phyloP scores from a whole-genome alignment of 2,888 invertebrate genomes.

The Fissipunctia ypsillon region DNA sequence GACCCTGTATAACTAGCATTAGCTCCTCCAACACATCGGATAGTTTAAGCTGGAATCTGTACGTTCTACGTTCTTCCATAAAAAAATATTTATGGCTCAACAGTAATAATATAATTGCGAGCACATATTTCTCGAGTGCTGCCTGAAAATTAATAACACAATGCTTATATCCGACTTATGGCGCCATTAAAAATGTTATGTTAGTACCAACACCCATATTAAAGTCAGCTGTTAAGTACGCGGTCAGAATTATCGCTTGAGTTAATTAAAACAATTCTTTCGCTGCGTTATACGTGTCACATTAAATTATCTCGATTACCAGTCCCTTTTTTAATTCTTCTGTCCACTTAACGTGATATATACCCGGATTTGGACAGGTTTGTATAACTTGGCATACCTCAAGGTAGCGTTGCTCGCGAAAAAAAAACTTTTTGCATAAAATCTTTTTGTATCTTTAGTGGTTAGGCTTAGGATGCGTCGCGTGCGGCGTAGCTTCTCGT shows the following conservation, averaged over 20 bases:
- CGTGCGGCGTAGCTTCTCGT: too few species aligned
- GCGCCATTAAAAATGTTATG: conserved; percentile 19
- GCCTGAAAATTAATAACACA: conserved; percentile 33
- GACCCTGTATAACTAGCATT: not conserved
- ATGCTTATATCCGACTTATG: conserved; percentile 21
- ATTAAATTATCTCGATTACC: conserved; percentile 29
- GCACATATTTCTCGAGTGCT: conserved; percentile 5
- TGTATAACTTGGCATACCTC: not conserved
- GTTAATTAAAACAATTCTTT: conserved; percentile 59
- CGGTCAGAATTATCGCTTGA: conserved; percentile 37
- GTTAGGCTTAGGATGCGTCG: not conserved
- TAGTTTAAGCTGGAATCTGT: not conserved
- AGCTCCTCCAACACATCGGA: not conserved
- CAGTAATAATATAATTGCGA: not conserved
- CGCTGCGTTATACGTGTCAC: conserved; percentile 34
- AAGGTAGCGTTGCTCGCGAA: not conserved
- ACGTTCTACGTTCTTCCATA: not conserved
- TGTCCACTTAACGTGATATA: conserved; percentile 36
- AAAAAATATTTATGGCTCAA: not conserved
- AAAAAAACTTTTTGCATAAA: too few species aligned
- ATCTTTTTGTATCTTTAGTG: not conserved
- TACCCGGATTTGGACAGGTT: not conserved
- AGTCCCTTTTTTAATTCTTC: conserved; percentile 42
- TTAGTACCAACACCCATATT: conserved; percentile 18
- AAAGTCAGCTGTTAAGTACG: conserved; percentile 28